A percentile compares a stretch with the other conserved stretches of the same genome.
Evolutionary conservation across 2,797 vertebrate species (phyloP).

Genomic region (Xerus rutilus): DNA sequence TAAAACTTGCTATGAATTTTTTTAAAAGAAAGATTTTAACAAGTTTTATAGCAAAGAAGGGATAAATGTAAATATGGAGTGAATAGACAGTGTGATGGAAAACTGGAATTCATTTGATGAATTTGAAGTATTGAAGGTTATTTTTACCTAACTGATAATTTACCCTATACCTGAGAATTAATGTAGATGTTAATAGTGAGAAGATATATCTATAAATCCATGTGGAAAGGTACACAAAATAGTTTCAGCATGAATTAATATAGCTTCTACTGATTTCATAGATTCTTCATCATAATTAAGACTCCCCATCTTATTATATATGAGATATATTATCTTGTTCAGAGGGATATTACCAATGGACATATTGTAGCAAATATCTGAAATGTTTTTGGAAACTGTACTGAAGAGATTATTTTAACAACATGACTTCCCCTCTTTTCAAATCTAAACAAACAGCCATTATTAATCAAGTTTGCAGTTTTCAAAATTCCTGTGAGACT

Average conservation of each 20-base stretch:
- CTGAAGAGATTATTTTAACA: constrained; percentile 47
- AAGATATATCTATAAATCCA: neutral
- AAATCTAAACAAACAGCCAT: constrained; percentile 17
- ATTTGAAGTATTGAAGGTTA: neutral
- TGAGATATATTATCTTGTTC: neutral
- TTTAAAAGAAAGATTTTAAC: neutral
- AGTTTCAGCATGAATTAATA: neutral
- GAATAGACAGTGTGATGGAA: neutral
- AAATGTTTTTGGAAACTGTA: neutral
- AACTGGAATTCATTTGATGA: neutral
- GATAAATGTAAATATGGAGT: neutral
- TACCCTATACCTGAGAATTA: neutral
- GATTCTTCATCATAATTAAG: neutral
- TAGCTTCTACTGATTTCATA: neutral
- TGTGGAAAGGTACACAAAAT: neutral
- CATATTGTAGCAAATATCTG: neutral
- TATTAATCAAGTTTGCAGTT: constrained; percentile 26
- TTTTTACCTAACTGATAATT: neutral
- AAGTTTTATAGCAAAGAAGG: neutral
- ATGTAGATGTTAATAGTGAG: neutral
- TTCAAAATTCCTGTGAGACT: neutral
- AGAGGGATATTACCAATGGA: neutral
- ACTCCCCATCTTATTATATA: neutral
- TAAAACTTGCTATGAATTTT: neutral
- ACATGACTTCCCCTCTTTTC: neutral